Evolutionary conservation across 2,888 invertebrate genomes (phyloP).

Genomic region (Subacronicta megacephala): DNA sequence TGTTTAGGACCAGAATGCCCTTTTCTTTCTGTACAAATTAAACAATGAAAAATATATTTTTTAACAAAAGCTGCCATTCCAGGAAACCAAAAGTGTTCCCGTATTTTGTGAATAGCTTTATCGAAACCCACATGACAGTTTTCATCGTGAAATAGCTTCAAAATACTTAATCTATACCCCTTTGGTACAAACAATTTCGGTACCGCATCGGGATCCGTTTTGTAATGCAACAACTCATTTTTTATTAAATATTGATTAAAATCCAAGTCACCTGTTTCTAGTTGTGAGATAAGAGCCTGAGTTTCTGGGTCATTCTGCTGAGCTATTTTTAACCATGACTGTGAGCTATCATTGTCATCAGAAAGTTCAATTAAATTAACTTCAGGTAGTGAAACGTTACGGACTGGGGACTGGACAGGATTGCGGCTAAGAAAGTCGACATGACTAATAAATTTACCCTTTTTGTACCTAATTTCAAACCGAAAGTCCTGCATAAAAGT

Average conservation of each 20-base stretch:
- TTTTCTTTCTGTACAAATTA: neutral
- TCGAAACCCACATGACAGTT: neutral
- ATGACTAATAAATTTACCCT: constrained; percentile 2
- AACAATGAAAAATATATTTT: neutral
- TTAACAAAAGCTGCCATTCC: constrained; percentile 1
- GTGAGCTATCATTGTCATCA: too few relatives aligned
- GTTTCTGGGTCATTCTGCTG: constrained; percentile 5
- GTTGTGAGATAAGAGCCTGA: neutral
- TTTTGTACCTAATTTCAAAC: constrained; percentile 4
- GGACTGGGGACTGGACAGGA: neutral
- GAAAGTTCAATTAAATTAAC: constrained; percentile 1
- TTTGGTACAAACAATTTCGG: constrained; percentile 4
- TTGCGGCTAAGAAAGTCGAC: neutral
- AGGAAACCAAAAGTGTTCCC: constrained; percentile 9
- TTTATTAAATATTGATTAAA: constrained; percentile 1
- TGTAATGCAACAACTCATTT: constrained; percentile 8
- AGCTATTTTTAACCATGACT: neutral
- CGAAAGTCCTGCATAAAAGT: constrained; percentile 3
- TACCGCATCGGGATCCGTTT: neutral
- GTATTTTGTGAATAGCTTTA: neutral
- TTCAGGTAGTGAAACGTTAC: neutral
- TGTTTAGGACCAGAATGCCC: constrained; percentile 12
- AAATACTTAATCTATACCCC: neutral
- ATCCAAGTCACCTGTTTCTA: constrained; percentile 1
- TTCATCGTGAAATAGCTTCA: neutral